Base-by-base conservation (phyloP, 2,888 invertebrate species). In the Nysson spinosus region DNA sequence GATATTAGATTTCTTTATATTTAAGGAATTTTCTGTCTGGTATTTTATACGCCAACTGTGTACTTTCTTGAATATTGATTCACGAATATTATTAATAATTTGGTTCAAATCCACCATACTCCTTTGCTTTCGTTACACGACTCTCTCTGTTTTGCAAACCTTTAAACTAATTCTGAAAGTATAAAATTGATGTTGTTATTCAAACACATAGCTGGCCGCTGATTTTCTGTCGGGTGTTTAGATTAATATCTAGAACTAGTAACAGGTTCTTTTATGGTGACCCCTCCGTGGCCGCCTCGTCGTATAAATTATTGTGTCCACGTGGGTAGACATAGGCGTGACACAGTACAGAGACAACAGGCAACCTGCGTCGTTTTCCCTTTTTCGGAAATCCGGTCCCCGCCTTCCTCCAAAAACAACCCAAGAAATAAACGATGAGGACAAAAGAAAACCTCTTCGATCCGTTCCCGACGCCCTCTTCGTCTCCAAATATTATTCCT, bases 361-460 rank as follows among this genome's bases (percentile, higher is more conserved):
- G 68, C 75, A 75, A 79, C 76, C 65, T 72, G 79, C 75, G 49
- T 55, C 57, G 70, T 72, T 83, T 83, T 80, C 72, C 85, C 85
- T 83, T 86, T 84, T 85, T 82, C 80, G 84, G 83, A 84, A 83
- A 84, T 83, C 81, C 81, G 78, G 79, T 74, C 60, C 63, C 51
- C 44, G 30, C 39, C 37, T 20, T 17, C 32, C 35, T 22, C 17
- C 28, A 7, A 7, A 12, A 5, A 12, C 1, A 0, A 9, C 6
- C 20, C 9, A 52, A 34, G 30, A 43, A 30, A 12, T n/a, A 55
- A 26, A 2, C 3, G 28, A 19, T 12, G 50, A 40, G 39, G 40
- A 12, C n/a, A n/a, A 32, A 32, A 47, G 46, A 49, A 58, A 72
- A 47, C 32, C 57, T 16, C 26, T 14, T 19, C 19, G 44, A 44